Evolutionary conservation across 2,113 vertebrate species (phyloP).

Genomic region (Hiodon alosoides): DNA sequence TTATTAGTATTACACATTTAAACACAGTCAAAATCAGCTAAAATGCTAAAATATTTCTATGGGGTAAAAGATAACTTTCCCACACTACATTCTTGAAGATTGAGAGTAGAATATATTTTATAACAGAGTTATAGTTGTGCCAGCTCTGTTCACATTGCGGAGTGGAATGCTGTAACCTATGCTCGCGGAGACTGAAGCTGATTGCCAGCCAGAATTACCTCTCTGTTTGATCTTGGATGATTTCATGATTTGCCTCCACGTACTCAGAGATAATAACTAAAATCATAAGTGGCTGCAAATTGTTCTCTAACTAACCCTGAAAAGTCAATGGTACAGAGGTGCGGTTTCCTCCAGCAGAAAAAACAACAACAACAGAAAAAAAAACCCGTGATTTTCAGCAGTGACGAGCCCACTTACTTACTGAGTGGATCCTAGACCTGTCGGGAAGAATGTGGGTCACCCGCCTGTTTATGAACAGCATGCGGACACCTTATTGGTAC

Average conservation of each 20-base stretch:
- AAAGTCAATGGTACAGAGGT: slow-evolving; percentile 8
- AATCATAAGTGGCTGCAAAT: slow-evolving; percentile 21
- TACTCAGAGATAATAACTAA: slow-evolving; percentile 22
- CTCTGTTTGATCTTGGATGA: slow-evolving; percentile 17
- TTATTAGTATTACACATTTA: too few relatives aligned
- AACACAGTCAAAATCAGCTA: too few relatives aligned
- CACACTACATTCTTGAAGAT: too few relatives aligned
- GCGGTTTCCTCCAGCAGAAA: not conserved
- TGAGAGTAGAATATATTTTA: too few relatives aligned
- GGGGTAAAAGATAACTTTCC: too few relatives aligned
- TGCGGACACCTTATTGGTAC: too few relatives aligned
- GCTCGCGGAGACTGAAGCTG: not conserved
- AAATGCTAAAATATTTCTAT: too few relatives aligned
- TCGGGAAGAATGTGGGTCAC: too few relatives aligned
- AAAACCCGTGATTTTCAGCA: not conserved
- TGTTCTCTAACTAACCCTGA: slow-evolving; percentile 21
- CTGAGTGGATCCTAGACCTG: not conserved
- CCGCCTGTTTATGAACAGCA: too few relatives aligned
- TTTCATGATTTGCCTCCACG: slow-evolving; percentile 16
- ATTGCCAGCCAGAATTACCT: slow-evolving; percentile 4
- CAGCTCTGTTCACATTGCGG: not conserved
- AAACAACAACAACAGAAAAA: slow-evolving; percentile 6
- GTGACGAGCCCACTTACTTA: not conserved
- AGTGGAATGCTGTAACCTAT: not conserved
- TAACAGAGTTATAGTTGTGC: not conserved